A percentile compares a stretch with the other conserved stretches of the same genome.
These are phyloP conservation scores for Endotricha flammealis DNA, from an alignment of 2,888 invertebrate species.

Conservation along the genomic window DNA sequence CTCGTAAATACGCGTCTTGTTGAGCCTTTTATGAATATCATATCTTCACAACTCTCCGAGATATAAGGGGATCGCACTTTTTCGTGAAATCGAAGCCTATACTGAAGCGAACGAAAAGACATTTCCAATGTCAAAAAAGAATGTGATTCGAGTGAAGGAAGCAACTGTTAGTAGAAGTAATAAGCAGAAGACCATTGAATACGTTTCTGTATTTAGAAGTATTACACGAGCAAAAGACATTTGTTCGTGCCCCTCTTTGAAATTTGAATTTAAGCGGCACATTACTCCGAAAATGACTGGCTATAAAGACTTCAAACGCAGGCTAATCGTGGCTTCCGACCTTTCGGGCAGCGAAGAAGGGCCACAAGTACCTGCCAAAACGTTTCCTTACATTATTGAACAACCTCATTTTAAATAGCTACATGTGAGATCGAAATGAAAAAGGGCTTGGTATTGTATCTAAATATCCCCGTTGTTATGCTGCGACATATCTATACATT, in stretches of 20 bases:
- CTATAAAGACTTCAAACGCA: conserved; percentile 74
- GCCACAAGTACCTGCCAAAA: conserved; percentile 53
- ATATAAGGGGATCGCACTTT: too few relatives aligned
- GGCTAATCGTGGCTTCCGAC: conserved; percentile 74
- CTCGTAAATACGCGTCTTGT: too few relatives aligned
- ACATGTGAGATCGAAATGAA: conserved; percentile 31
- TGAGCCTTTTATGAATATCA: too few relatives aligned
- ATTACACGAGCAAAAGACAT: conserved; percentile 46
- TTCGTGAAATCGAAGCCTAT: too few relatives aligned
- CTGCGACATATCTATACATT: neutral
- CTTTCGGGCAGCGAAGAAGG: conserved; percentile 58
- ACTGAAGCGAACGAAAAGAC: too few relatives aligned
- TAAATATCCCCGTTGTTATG: neutral
- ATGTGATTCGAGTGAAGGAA: conserved; percentile 13
- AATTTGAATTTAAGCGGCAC: conserved; percentile 68
- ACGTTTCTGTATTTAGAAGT: conserved; percentile 38
- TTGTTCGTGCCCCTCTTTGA: conserved; percentile 53
- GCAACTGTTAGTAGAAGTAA: too few relatives aligned
- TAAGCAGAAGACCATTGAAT: conserved; percentile 25
- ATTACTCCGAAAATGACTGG: conserved; percentile 68
- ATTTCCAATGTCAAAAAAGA: too few relatives aligned
- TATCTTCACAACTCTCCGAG: too few relatives aligned
- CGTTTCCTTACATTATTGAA: conserved; percentile 54
- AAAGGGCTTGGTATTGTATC: neutral
- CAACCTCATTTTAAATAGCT: conserved; percentile 43